A percentile compares a stretch with the other conserved stretches of the same genome.
phyloP scores from a whole-genome alignment of 2,797 vertebrate species.

The Trichosurus vulpecula region DNA sequence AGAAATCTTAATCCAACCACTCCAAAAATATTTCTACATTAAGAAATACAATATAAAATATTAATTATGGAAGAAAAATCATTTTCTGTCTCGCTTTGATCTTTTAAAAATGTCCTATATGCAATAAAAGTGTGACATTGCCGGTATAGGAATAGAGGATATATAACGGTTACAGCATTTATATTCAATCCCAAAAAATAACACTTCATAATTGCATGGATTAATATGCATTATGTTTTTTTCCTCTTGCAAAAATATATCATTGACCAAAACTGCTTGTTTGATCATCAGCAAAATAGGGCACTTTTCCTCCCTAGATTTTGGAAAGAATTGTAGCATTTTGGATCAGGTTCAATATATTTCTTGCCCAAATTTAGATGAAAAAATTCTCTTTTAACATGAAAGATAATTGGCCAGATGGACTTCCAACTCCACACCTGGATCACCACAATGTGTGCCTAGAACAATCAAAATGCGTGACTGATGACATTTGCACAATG shows the following conservation, averaged over 20 bases:
- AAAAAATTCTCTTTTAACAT: conserved; percentile 57
- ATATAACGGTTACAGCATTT: background rate
- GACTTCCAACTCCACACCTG: conserved; percentile 72
- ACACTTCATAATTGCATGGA: background rate
- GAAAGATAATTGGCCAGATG: conserved; percentile 74
- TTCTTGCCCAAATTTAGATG: conserved; percentile 57
- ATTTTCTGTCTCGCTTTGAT: background rate
- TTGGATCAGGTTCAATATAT: conserved; percentile 52
- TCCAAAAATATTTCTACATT: background rate
- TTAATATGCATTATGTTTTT: background rate
- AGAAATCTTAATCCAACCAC: background rate
- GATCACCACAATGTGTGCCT: conserved; percentile 67
- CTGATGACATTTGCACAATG: conserved; percentile 74
- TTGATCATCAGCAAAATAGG: background rate
- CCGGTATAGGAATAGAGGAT: background rate
- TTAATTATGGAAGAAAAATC: background rate
- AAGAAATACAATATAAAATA: background rate
- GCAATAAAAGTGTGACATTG: conserved; percentile 11
- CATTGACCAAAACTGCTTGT: background rate
- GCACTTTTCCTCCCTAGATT: conserved; percentile 41
- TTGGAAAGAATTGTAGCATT: conserved; percentile 35
- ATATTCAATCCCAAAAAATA: background rate
- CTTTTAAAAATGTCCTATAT: background rate
- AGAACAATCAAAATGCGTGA: conserved; percentile 75
- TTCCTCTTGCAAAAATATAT: background rate